Evolutionary conservation across 2,113 vertebrate genomes (phyloP), one percentile per base, ranked within the genome.

Genomic region (Ciconia maguari): DNA sequence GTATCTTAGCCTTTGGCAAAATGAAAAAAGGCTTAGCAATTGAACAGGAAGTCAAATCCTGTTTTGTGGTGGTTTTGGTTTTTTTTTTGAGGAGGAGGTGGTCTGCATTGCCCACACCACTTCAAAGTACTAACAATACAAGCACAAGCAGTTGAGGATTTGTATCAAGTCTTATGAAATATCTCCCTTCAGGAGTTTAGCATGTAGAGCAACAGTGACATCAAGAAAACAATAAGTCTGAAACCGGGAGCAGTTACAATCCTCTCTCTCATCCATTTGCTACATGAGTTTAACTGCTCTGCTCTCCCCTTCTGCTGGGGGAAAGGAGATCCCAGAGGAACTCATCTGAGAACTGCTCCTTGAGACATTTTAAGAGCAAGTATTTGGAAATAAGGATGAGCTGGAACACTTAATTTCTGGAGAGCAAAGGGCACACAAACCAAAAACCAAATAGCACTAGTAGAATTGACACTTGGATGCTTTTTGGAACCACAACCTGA

Each of bases 391-490:
- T 7, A 36, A 52, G 34, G 11, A 48, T 3, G 30, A 85, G 54
- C 16, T 3, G 1, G 54, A 81, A 32, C 29, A 13, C 61, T 36
- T 36, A 18, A 29, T 16, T 66, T 72, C 38, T 44, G 22, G 32
- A 77, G 36, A 92, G 42, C 29, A 51, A 72, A 82, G 71, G 42
- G 48, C 41, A n/a, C 25, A 57, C 21, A 68, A 61, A 8, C 9
- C 7, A 64, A 49, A n/a, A 46, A 16, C 13, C 17, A 51, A 74
- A 19, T 0, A 74, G 16, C 27, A 13, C 13, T 7, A 13, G 21
- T 14, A n/a, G 32, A n/a, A 41, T 0, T 2, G 11, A 55, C 20
- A n/a, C 17, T 4, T 6, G 34, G 78, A 18, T 42, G 32, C 10
- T 38, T 46, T 41, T 11, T 66, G 74, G 25, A 71, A 76, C 27